These are phyloP conservation scores for Oxyscelio sp. DNA, from an alignment of 2,888 invertebrate species.

Conservation along the genomic window DNA sequence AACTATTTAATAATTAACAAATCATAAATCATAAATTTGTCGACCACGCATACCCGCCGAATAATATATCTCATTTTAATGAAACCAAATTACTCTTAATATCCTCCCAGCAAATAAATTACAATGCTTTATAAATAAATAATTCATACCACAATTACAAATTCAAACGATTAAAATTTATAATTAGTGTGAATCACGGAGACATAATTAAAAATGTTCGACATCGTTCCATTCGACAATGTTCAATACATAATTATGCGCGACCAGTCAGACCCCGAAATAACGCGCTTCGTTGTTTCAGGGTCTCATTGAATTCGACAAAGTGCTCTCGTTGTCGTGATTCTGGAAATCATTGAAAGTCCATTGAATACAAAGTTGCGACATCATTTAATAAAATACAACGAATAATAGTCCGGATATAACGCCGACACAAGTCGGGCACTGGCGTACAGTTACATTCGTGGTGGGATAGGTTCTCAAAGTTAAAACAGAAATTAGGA, in stretches of 20 bases:
- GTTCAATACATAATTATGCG: no score
- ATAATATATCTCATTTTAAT: slow-evolving; percentile 14
- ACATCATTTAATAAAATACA: slow-evolving; percentile 68
- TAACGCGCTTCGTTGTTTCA: no score
- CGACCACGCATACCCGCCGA: neutral
- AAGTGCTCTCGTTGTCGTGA: neutral
- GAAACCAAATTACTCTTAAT: slow-evolving; percentile 34
- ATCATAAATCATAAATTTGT: slow-evolving; percentile 9
- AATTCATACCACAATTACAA: slow-evolving; percentile 21
- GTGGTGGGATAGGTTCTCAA: slow-evolving; percentile 80
- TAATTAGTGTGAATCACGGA: slow-evolving; percentile 13
- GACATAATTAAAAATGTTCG: slow-evolving; percentile 14
- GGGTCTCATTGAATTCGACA: no score
- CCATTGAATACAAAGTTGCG: slow-evolving; percentile 56
- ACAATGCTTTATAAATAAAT: slow-evolving; percentile 23
- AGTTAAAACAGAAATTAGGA: slow-evolving; percentile 88
- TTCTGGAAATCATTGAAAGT: slow-evolving; percentile 21
- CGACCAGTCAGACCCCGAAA: no score
- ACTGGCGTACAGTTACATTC: slow-evolving; percentile 75
- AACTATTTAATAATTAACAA: slow-evolving; percentile 29
- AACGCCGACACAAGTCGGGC: slow-evolving; percentile 66
- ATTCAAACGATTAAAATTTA: slow-evolving; percentile 30
- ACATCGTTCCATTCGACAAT: neutral
- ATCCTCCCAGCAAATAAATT: slow-evolving; percentile 7
- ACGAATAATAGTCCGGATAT: slow-evolving; percentile 71